A percentile compares a stretch with the other conserved stretches of the same genome.
Evolutionary conservation across 1,140 invertebrate genomes (phyloP).

Genomic region (Venturia canescens): DNA sequence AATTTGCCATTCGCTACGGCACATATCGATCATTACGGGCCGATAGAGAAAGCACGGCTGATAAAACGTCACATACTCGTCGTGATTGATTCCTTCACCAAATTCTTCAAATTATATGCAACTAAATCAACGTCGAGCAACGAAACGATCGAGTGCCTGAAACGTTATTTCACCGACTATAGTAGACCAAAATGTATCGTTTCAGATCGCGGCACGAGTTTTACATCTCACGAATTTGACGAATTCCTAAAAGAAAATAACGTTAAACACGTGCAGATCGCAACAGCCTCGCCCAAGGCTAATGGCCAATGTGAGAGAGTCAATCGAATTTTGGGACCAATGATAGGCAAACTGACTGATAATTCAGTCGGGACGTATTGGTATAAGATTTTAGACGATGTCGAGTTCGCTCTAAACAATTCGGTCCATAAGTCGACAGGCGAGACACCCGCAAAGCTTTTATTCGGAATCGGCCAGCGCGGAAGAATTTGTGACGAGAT

Average conservation of each 20-base stretch:
- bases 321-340: not conserved
- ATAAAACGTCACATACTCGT: conserved; percentile 1
- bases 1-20: not conserved
- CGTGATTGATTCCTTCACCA: not conserved
- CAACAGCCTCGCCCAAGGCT: conserved; percentile 17
- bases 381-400: not conserved
- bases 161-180: not conserved
- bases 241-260: not conserved
- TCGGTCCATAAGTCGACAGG: not conserved
- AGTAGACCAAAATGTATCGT: not conserved
- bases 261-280: not conserved
- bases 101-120: not conserved
- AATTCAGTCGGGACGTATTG: not conserved
- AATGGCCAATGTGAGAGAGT: conserved; percentile 13
- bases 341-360: not conserved
- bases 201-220: not conserved
- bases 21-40: conserved; percentile 9
- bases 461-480: not conserved
- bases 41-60: conserved; percentile 2
- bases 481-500: not conserved
- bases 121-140: not conserved
- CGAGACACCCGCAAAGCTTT: not conserved
- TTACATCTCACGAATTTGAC: not conserved
- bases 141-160: not conserved
- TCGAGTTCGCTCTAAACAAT: not conserved